Evolutionary conservation across 2,113 vertebrate genomes (phyloP), one percentile per base, ranked within the genome.

Genomic region (Oenanthe oenanthe): DNA sequence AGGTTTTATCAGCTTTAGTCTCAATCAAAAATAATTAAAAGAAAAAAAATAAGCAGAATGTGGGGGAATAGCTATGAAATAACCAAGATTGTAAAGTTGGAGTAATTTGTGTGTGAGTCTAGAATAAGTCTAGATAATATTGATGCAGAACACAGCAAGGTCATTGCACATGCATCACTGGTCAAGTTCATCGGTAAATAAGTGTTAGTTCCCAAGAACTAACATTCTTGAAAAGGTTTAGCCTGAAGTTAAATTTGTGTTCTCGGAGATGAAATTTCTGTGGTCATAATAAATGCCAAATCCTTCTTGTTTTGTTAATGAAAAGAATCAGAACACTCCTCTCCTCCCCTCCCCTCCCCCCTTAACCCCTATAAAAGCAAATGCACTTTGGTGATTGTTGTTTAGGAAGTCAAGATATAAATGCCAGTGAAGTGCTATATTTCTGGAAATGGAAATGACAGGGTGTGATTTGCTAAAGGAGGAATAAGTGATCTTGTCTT

Each of bases 331-430:
- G 10, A 34, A 18, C 21, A 24, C 8, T 51, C 26, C 25, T 51
- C 10, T 1, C 5, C 5, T 6, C 6, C 8, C 11, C 25, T 5
- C 4, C 45, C 14, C 7, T 18, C 3, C 20, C 8, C 12, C 5
- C 4, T 4, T 28, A 40, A 16, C 19, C 34, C 10, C 34, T 60
- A 54, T 47, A 63, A 54, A 34, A 21, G 5, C 22, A 50, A 88
- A 62, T 12, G 3, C 43, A 12, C 11, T 32, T 88, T 47, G 53
- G 7, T 75, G 63, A 24, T 53, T 61, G 67, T 45, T 43, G 26
- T 85, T 76, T 51, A 12, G 26, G 13, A 70, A 86, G n/a, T 56
- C 5, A 31, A 54, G 31, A 17, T 68, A 17, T 24, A 24, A 68
- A 42, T 68, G 10, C 32, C 29, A 75, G 8, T 15, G 21, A 73